A percentile compares a stretch with the other conserved stretches of the same genome.
Conservation (phyloP, 2,888 invertebrate genomes). For the Eurytoma californica region DNA sequence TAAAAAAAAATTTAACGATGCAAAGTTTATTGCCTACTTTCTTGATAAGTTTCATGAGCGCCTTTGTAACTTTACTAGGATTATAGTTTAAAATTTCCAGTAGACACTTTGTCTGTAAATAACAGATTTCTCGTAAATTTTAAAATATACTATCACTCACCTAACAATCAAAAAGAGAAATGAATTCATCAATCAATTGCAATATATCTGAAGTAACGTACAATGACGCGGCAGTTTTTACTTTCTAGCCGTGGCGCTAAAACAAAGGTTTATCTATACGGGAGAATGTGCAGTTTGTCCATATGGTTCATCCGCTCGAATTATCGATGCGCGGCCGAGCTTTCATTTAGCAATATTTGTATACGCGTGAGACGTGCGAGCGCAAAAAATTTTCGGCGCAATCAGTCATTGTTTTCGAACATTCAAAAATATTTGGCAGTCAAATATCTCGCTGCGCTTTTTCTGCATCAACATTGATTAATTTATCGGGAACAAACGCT, state of each 20-base stretch:
- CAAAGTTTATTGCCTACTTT: too few relatives aligned
- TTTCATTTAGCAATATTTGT: slow-evolving; percentile 42
- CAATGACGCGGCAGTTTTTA: slow-evolving; percentile 5
- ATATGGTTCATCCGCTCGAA: slow-evolving; percentile 41
- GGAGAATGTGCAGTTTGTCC: slow-evolving; percentile 7
- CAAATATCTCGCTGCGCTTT: slow-evolving; percentile 26
- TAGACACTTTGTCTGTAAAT: too few relatives aligned
- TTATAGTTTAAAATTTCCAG: too few relatives aligned
- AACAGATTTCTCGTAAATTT: too few relatives aligned
- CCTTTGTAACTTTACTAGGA: too few relatives aligned
- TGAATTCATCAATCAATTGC: slow-evolving; percentile 11
- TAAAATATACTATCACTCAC: background rate
- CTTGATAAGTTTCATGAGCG: too few relatives aligned
- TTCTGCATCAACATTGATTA: slow-evolving; percentile 38
- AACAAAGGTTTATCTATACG: slow-evolving; percentile 40
- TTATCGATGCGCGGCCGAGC: slow-evolving; percentile 38
- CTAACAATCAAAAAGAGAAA: background rate
- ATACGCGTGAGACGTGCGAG: background rate
- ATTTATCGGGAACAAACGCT: slow-evolving; percentile 37
- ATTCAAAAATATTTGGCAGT: slow-evolving; percentile 40
- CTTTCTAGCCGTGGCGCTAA: background rate
- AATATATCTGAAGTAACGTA: background rate
- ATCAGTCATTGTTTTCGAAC: slow-evolving; percentile 45
- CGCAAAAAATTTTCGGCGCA: slow-evolving; percentile 32
- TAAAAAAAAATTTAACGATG: too few relatives aligned